phyloP scores from a whole-genome alignment of 2,888 invertebrate genomes.

The Thelaira solivaga region DNA sequence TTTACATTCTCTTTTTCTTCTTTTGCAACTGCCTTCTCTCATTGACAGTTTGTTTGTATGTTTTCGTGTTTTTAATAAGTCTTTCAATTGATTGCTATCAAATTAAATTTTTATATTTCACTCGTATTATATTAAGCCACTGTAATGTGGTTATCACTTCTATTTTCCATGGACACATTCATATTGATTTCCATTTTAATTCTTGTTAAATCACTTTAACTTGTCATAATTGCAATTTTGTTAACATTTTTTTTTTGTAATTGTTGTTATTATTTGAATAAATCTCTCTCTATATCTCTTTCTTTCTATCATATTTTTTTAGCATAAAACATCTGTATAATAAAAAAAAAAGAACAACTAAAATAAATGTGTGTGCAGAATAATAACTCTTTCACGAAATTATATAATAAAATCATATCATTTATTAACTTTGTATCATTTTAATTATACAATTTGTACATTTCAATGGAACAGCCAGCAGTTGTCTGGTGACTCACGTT shows the following conservation, averaged over 20 bases:
- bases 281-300: slow-evolving; percentile 33
- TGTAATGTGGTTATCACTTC: slow-evolving; percentile 38
- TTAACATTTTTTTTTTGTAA: neutral
- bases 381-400: slow-evolving; percentile 13
- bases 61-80: slow-evolving; percentile 3
- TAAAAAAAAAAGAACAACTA: neutral
- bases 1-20: slow-evolving; percentile 2
- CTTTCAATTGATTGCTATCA: slow-evolving; percentile 49
- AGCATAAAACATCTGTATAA: slow-evolving; percentile 26
- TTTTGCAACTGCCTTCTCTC: neutral
- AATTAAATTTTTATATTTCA: slow-evolving; percentile 27
- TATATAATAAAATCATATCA: slow-evolving; percentile 12
- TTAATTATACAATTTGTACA: slow-evolving; percentile 1
- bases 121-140: slow-evolving; percentile 21
- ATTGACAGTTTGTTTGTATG: too few species aligned
- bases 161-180: slow-evolving; percentile 37
- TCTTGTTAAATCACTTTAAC: slow-evolving; percentile 27
- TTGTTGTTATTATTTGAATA: slow-evolving; percentile 30
- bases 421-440: slow-evolving; percentile 19
- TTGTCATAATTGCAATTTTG: slow-evolving; percentile 12
- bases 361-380: neutral
- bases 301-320: slow-evolving; percentile 16
- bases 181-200: neutral
- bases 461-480: neutral
- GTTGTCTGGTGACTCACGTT: neutral